These are phyloP conservation scores for Anastatus disparis DNA, from an alignment of 1,140 invertebrate species.

Conservation along the genomic window DNA sequence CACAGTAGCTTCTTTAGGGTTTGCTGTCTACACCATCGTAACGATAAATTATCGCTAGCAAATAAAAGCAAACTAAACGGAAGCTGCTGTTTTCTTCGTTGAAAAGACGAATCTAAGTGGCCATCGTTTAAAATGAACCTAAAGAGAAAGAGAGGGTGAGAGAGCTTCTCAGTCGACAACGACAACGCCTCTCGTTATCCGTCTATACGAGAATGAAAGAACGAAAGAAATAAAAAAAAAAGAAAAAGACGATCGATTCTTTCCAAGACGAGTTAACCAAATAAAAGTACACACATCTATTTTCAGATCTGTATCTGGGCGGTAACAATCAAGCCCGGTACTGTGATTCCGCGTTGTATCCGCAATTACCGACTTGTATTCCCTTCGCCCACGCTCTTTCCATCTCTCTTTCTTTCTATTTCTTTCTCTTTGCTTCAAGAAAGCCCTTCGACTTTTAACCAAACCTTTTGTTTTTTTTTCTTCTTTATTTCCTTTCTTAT, in stretches of 20 bases:
- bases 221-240: conserved; percentile 5
- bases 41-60: conserved; percentile 30
- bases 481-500: too few relatives aligned
- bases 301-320: conserved; percentile 40
- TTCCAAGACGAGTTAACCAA: too few relatives aligned
- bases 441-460: neutral
- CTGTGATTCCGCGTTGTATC: conserved; percentile 28
- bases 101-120: conserved; percentile 24
- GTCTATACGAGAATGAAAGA: conserved; percentile 10
- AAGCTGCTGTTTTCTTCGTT: conserved; percentile 7
- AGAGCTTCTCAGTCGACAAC: neutral
- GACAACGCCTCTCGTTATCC: conserved; percentile 40
- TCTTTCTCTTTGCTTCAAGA: neutral
- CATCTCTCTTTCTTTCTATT: neutral
- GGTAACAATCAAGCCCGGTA: conserved; percentile 25
- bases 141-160: neutral
- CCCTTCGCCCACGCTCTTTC: conserved; percentile 15
- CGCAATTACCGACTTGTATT: conserved; percentile 39
- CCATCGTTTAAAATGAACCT: conserved; percentile 3
- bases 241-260: neutral
- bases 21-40: neutral
- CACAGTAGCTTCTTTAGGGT: too few relatives aligned
- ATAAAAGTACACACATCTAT: conserved; percentile 26
- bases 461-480: too few relatives aligned
- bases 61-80: conserved; percentile 20